phyloP scores from a whole-genome alignment of 2,888 invertebrate genomes.

The Plusia festucae region DNA sequence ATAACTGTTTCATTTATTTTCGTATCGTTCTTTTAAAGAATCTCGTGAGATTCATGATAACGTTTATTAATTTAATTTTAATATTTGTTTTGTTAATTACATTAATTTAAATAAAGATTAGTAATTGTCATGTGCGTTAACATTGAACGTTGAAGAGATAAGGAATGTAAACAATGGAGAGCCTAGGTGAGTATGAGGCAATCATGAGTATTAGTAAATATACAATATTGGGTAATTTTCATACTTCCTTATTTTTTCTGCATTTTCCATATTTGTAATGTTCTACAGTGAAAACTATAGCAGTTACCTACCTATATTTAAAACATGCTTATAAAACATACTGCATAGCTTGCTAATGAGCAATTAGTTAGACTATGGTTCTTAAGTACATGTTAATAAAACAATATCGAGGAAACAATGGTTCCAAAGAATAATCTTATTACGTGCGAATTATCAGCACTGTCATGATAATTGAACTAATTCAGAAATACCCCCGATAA shows the following conservation, averaged over 20 bases:
- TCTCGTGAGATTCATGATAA: slow-evolving; percentile 30
- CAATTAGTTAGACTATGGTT: neutral
- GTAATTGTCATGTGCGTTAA: neutral
- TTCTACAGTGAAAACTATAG: neutral
- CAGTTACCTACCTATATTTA: too few relatives aligned
- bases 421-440: neutral
- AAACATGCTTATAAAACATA: neutral
- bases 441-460: neutral
- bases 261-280: neutral
- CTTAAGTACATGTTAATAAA: neutral
- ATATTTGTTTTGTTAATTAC: slow-evolving; percentile 23
- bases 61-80: slow-evolving; percentile 5
- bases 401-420: neutral
- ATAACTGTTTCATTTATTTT: slow-evolving; percentile 22
- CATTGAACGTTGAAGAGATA: neutral
- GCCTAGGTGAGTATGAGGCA: neutral
- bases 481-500: neutral
- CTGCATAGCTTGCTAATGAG: neutral
- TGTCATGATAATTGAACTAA: neutral
- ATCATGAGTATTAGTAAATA: too few relatives aligned
- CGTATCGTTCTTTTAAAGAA: slow-evolving; percentile 24
- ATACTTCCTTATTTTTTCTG: neutral
- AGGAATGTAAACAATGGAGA: neutral
- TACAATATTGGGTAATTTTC: neutral
- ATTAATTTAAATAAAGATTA: slow-evolving; percentile 10